Evolutionary conservation across 1,140 invertebrate genomes (phyloP).

Genomic region (Leptinotarsa defecta): DNA sequence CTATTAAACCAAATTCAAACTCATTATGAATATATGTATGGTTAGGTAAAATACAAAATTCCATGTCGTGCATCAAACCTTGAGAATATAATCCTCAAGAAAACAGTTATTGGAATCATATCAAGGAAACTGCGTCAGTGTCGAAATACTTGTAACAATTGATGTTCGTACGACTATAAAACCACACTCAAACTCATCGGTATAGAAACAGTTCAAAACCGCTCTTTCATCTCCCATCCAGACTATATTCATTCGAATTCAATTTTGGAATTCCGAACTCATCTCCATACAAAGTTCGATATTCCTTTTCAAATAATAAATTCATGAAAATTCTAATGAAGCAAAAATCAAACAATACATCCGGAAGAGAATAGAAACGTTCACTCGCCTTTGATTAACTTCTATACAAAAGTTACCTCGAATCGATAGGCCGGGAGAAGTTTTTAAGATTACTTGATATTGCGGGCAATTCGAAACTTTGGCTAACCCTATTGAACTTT

Average conservation of each 20-base stretch:
- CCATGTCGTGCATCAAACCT: too few species aligned
- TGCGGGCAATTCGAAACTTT: conserved; percentile 2
- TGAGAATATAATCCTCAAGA: too few species aligned
- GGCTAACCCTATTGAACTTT: conserved; percentile 6
- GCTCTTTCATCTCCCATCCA: not conserved
- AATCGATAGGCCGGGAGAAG: not conserved
- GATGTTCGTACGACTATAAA: too few species aligned
- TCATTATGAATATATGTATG: too few species aligned
- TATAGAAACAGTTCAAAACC: not conserved
- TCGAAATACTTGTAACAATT: too few species aligned
- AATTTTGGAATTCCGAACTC: not conserved
- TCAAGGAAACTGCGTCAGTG: too few species aligned
- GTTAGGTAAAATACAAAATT: too few species aligned
- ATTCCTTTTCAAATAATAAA: not conserved
- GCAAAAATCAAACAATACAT: not conserved
- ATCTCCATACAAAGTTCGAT: not conserved
- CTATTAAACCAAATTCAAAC: too few species aligned
- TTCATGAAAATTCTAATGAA: not conserved
- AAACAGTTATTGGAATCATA: too few species aligned
- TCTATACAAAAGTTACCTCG: conserved; percentile 4
- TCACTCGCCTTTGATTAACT: not conserved
- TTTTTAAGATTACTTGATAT: conserved; percentile 6
- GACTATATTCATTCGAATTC: not conserved
- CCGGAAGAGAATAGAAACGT: not conserved
- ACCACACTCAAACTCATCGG: too few species aligned